Evolutionary conservation across 2,113 vertebrate genomes (phyloP), one percentile per base, ranked within the genome.

Genomic region (Spizaetus ornatus): DNA sequence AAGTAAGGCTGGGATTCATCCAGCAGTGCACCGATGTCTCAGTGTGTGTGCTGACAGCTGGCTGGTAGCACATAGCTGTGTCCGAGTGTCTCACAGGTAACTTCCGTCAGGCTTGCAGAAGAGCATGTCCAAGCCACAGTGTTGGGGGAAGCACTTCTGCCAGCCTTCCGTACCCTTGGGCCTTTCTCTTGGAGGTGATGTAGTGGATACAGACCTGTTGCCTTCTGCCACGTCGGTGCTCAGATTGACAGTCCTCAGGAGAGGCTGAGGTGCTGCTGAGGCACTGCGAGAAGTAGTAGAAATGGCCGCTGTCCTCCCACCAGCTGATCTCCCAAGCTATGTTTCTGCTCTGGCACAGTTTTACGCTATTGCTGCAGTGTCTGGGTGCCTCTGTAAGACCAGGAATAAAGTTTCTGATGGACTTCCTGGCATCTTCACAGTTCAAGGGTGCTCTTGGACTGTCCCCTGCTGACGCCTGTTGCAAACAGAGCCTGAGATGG

Each of bases 21-120:
- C 59, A 6, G 58, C 10, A 2, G 16, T 6, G 6, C 3, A 2
- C 1, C 1, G 1, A 3, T 50, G 45, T 18, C 69, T 67, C 5
- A 0, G 25, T 4, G 56, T 20, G 65, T 27, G 50, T 19, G 66
- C 65, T 40, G 80, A 21, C 0, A 0, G 19, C 69, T 26, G 52
- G 31, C 86, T 79, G 38, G 47, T n/a, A n/a, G 34, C 67, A 74
- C 4, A 0, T 22, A 19, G 82, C 61, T 50, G 13, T 29, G 55
- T 12, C 63, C 7, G 3, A 16, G 63, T 10, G 26, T 62, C 86
- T 43, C 43, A 20, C 43, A 31, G 55, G 70, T 29, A 23, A 17
- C 42, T 38, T 29, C 7, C 3, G 12, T 13, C 31, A 20, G 45
- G 23, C 48, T 4, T 23, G 48, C 48, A 48, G 62, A 34, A 67